Conservation (phyloP, 2,113 vertebrate genomes). For the Mesitornis unicolor region DNA sequence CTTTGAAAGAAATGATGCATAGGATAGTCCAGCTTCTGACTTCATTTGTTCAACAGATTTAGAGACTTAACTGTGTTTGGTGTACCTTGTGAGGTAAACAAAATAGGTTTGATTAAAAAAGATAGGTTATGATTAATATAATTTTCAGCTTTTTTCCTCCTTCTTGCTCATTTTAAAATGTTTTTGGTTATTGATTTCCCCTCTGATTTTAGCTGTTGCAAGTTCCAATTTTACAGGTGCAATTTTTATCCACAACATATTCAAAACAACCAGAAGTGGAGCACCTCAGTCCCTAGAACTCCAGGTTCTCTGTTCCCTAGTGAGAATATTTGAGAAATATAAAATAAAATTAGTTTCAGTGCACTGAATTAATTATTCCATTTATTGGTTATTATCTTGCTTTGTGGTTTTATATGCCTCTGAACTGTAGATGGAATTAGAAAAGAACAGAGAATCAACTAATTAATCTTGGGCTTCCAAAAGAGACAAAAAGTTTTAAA, state of each 20-base stretch:
- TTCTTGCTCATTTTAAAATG: not conserved
- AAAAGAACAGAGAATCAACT: slow-evolving; percentile 56
- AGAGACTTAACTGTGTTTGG: not conserved
- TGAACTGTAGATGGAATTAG: slow-evolving; percentile 65
- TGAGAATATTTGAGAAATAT: slow-evolving; percentile 57
- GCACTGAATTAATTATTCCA: slow-evolving; percentile 74
- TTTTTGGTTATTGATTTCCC: slow-evolving; percentile 6
- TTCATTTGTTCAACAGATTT: not conserved
- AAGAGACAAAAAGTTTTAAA: slow-evolving; percentile 41
- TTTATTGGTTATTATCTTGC: slow-evolving; percentile 72
- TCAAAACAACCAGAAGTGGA: slow-evolving; percentile 54
- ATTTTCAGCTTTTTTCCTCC: not conserved
- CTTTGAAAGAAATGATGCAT: not conserved
- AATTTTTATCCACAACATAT: not conserved
- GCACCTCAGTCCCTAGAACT: slow-evolving; percentile 33
- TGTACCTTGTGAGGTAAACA: not conserved
- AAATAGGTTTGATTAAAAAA: not conserved
- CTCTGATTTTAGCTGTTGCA: slow-evolving; percentile 24
- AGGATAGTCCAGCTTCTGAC: not conserved
- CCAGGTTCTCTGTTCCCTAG: slow-evolving; percentile 38
- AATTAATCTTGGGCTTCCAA: slow-evolving; percentile 67
- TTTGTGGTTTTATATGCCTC: slow-evolving; percentile 65
- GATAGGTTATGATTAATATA: not conserved
- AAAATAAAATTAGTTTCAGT: slow-evolving; percentile 74
- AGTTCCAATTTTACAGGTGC: slow-evolving; percentile 11